These are phyloP conservation scores for Regulus satrapa DNA, from an alignment of 2,113 vertebrate species.

Conservation along the genomic window DNA sequence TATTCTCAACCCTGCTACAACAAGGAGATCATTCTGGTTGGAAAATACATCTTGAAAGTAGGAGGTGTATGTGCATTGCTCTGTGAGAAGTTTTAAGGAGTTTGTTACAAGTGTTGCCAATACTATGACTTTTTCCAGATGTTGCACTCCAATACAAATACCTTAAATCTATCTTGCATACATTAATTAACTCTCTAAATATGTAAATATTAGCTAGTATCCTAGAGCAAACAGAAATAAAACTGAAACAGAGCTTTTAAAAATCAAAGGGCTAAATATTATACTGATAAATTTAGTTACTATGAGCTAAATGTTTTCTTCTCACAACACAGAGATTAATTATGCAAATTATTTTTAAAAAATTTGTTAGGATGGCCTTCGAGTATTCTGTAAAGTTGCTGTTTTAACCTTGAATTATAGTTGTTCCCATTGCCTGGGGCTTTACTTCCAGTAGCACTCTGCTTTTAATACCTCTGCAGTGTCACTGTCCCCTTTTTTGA, in stretches of 20 bases:
- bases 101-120: neutral
- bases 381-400: neutral
- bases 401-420: neutral
- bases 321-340: neutral
- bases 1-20: neutral
- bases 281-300: neutral
- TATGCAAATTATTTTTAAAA: neutral
- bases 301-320: neutral
- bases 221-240: neutral
- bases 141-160: neutral
- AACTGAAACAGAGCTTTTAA: neutral
- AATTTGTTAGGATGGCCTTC: neutral
- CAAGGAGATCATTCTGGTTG: neutral
- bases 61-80: neutral
- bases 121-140: neutral
- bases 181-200: neutral
- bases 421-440: neutral
- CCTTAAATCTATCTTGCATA: neutral
- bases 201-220: neutral
- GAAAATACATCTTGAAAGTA: neutral
- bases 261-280: neutral
- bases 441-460: neutral
- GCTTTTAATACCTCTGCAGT: neutral
- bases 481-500: neutral
- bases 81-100: neutral